Evolutionary conservation across 2,888 invertebrate genomes (phyloP).

Genomic region (Gymnosoma rotundatum): DNA sequence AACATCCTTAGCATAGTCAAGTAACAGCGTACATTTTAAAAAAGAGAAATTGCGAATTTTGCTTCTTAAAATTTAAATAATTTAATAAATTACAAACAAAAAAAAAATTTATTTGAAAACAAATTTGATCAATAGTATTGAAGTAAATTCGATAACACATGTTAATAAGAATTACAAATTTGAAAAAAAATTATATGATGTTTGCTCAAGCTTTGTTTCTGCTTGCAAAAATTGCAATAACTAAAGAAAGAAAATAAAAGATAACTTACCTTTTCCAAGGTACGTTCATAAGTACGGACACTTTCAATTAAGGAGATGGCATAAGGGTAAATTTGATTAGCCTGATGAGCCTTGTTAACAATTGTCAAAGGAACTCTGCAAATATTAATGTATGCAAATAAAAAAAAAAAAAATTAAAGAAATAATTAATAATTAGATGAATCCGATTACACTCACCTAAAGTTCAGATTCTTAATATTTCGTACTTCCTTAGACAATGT

Average conservation of each 20-base stretch:
- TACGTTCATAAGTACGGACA: slow-evolving; percentile 97
- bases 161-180: background rate
- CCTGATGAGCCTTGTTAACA: slow-evolving; percentile 99
- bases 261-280: slow-evolving; percentile 93
- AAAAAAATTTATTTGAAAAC: no score
- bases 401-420: slow-evolving; percentile 56
- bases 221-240: slow-evolving; percentile 29
- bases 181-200: background rate
- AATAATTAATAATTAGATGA: no score
- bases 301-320: slow-evolving; percentile 99
- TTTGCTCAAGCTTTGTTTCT: slow-evolving; percentile 55
- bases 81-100: no score
- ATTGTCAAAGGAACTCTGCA: slow-evolving; percentile 97
- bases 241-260: background rate
- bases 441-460: slow-evolving; percentile 83
- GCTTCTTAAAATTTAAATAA: no score
- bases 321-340: slow-evolving; percentile 98
- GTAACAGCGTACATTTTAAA: no score
- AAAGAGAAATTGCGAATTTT: no score
- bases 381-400: background rate
- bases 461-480: slow-evolving; percentile 96
- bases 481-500: slow-evolving; percentile 99
- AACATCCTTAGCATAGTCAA: no score
- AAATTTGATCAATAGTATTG: no score
- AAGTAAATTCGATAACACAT: background rate